Evolutionary conservation across 2,888 invertebrate genomes (phyloP), one percentile per base, ranked within the genome.

Genomic region (Amiota communis): DNA sequence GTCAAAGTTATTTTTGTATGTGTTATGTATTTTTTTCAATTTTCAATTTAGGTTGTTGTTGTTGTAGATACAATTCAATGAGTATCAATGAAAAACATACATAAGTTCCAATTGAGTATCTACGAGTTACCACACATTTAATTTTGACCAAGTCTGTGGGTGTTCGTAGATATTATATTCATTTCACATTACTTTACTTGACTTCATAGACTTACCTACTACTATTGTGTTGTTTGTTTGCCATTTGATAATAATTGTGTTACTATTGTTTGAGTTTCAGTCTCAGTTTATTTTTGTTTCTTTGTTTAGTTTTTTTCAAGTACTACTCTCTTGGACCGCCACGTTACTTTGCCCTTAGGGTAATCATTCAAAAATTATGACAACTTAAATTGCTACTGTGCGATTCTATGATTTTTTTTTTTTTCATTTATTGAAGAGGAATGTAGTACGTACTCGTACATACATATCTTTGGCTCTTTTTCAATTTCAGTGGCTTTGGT

Each of bases 351-450:
- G 36, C 36, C 36, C 36, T 36, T 81, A 76, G 80, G 87, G 82
- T 86, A 85, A 86, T 87, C 87, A 87, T 79, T 86, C 87, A 86
- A 86, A 80, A 82, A 83, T 78, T 82, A 81, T 87, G 86, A 86
- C 86, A 86, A 87, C 86, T 81, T 79, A 85, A 85, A 79, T 78
- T 76, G 86, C 86, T 86, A 86, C 86, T 84, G 86, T 85, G 77
- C 75, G 74, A 72, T 78, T 77, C 69, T 70, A 74, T 36, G 36
- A 36, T 36, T 36, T 36, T 36, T 6, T 36, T 36, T 23, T 3
- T 36, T 36, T 36, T 6, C 36, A 4, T 36, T 36, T 36, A 36
- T 36, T 36, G 6, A 0, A 36, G 2, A 36, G 36, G 2, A 6
- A 4, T 4, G 36, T 13, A 17, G 15, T 17, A 49, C 3, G 11